phyloP scores from a whole-genome alignment of 2,113 vertebrate genomes.

The Meleagris gallopavo region DNA sequence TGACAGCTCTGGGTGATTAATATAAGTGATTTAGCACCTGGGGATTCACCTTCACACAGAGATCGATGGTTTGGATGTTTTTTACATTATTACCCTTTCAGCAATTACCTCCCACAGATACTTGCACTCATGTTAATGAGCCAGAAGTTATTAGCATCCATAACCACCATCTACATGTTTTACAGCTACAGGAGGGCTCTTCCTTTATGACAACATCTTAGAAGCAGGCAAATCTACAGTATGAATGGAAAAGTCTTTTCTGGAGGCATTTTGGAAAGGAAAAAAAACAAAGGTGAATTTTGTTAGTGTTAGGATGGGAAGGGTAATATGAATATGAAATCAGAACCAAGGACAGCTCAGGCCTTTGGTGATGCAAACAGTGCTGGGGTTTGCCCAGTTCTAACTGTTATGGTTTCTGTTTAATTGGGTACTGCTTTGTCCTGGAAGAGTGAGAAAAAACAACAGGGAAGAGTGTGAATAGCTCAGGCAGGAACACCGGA shows the following conservation, averaged over 20 bases:
- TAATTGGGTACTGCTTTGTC: too few relatives aligned
- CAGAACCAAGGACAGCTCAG: neutral
- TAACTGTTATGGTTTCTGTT: too few relatives aligned
- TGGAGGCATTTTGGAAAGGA: neutral
- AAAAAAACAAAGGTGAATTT: neutral
- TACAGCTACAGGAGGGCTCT: neutral
- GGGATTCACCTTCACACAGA: conserved; percentile 56
- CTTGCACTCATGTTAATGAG: conserved; percentile 48
- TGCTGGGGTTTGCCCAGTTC: neutral
- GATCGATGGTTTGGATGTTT: conserved; percentile 61
- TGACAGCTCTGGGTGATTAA: conserved; percentile 54
- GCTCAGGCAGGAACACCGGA: neutral
- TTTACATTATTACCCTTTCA: conserved; percentile 40
- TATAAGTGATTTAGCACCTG: conserved; percentile 62
- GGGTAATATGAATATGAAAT: neutral
- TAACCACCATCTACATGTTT: neutral
- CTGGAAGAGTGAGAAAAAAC: too few relatives aligned
- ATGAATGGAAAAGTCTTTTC: neutral
- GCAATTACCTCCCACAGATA: conserved; percentile 64
- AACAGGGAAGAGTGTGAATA: too few relatives aligned
- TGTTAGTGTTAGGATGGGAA: neutral
- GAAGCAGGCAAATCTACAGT: neutral
- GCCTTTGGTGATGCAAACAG: neutral
- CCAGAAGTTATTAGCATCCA: conserved; percentile 50
- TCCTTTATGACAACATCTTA: conserved; percentile 20